Evolutionary conservation across 2,888 invertebrate genomes (phyloP).

Genomic region (Temnothorax ravouxi): DNA sequence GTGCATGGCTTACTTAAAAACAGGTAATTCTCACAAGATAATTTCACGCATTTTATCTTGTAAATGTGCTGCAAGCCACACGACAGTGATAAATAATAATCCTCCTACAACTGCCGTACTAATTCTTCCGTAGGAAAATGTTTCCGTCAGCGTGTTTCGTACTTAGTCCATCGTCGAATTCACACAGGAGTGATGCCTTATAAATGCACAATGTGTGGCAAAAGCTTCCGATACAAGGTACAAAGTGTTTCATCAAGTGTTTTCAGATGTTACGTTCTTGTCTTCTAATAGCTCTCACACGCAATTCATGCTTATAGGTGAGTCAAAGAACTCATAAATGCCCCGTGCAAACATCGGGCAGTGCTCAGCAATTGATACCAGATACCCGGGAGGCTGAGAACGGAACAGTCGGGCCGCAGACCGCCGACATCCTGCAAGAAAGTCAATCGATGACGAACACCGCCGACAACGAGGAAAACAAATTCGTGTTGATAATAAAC

Average conservation of each 20-base stretch:
- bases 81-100: slow-evolving; percentile 41
- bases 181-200: slow-evolving; percentile 96
- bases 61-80: slow-evolving; percentile 35
- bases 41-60: background rate
- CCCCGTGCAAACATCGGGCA: slow-evolving; percentile 89
- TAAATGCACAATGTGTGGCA: slow-evolving; percentile 93
- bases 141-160: slow-evolving; percentile 94
- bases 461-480: slow-evolving; percentile 77
- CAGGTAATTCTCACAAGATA: slow-evolving; percentile 39
- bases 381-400: slow-evolving; percentile 62
- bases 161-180: slow-evolving; percentile 93
- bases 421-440: slow-evolving; percentile 58
- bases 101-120: slow-evolving; percentile 14
- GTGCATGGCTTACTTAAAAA: slow-evolving; percentile 41
- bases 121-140: slow-evolving; percentile 90
- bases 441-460: slow-evolving; percentile 64
- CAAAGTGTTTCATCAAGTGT: slow-evolving; percentile 48
- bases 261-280: background rate
- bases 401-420: slow-evolving; percentile 49
- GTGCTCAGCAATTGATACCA: slow-evolving; percentile 84
- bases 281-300: slow-evolving; percentile 27
- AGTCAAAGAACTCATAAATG: slow-evolving; percentile 95
- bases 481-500: slow-evolving; percentile 82
- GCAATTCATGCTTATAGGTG: slow-evolving; percentile 87
- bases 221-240: slow-evolving; percentile 94